Conservation (phyloP, 1,140 invertebrate genomes). For the Drosophila bocki region DNA sequence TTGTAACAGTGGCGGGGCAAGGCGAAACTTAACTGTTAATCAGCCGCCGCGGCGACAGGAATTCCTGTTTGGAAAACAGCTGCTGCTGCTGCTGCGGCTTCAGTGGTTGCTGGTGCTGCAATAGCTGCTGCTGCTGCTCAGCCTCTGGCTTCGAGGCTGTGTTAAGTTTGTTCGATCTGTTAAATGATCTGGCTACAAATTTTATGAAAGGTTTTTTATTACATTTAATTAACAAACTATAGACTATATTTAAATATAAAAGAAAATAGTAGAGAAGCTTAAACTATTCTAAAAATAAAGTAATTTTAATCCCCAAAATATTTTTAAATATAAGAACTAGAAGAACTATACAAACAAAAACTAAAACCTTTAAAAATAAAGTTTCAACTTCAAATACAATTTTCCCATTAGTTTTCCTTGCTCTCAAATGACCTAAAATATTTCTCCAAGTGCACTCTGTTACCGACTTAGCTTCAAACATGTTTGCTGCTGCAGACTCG, state of each 20-base stretch:
- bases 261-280: neutral
- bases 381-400: neutral
- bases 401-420: neutral
- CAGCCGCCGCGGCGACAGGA: slow-evolving; percentile 28
- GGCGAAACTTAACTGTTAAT: slow-evolving; percentile 59
- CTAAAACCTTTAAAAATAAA: too few relatives aligned
- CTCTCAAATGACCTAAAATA: neutral
- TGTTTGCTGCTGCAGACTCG: slow-evolving; percentile 25
- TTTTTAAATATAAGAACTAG: too few relatives aligned
- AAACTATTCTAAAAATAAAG: too few relatives aligned
- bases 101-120: neutral
- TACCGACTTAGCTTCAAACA: slow-evolving; percentile 37
- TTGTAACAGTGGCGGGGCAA: slow-evolving; percentile 36
- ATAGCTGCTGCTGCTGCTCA: neutral
- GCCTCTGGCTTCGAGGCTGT: slow-evolving; percentile 8
- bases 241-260: neutral
- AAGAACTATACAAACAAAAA: too few relatives aligned
- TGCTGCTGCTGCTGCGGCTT: slow-evolving; percentile 25
- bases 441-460: slow-evolving; percentile 31
- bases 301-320: too few relatives aligned
- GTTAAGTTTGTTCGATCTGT: slow-evolving; percentile 36
- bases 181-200: neutral
- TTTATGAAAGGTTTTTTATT: rapidly evolving
- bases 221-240: neutral
- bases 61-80: slow-evolving; percentile 56